Evolutionary conservation across 2,888 invertebrate genomes (phyloP).

Genomic region (Agriopis leucophaearia): DNA sequence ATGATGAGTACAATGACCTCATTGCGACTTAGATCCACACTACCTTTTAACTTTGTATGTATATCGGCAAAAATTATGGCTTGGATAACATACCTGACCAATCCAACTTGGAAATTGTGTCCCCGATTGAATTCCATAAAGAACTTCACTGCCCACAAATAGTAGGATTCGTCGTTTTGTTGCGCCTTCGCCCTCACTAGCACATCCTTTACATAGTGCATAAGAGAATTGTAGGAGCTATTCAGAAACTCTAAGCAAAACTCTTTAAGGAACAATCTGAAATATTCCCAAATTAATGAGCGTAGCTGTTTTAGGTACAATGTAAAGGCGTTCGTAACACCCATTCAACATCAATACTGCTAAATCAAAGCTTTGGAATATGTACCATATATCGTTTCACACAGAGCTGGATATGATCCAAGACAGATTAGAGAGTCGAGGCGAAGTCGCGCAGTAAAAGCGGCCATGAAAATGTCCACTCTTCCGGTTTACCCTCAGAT

Average conservation of each 20-base stretch:
- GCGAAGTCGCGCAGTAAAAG: too few relatives aligned
- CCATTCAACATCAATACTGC: neutral
- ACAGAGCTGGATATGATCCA: too few relatives aligned
- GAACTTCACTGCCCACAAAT: slow-evolving; percentile 97
- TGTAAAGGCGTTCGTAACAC: too few relatives aligned
- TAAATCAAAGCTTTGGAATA: neutral
- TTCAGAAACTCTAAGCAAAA: slow-evolving; percentile 97
- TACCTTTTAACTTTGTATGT: too few relatives aligned
- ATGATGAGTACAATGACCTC: too few relatives aligned
- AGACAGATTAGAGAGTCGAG: too few relatives aligned
- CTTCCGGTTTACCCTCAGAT: too few relatives aligned
- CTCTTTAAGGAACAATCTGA: slow-evolving; percentile 95
- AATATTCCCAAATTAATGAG: slow-evolving; percentile 63
- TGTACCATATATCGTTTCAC: neutral
- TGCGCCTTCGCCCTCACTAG: slow-evolving; percentile 89
- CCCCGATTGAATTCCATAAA: slow-evolving; percentile 99
- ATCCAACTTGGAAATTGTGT: slow-evolving; percentile 94
- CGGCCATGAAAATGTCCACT: too few relatives aligned
- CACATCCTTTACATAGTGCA: slow-evolving; percentile 94
- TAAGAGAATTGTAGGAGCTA: slow-evolving; percentile 96
- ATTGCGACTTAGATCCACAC: too few relatives aligned
- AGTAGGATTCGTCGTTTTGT: slow-evolving; percentile 96
- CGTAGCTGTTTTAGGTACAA: neutral
- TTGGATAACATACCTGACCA: slow-evolving; percentile 89
- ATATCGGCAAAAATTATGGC: too few relatives aligned